Evolutionary conservation across 2,797 vertebrate genomes (phyloP).

Genomic region (Macrochelys suwanniensis): DNA sequence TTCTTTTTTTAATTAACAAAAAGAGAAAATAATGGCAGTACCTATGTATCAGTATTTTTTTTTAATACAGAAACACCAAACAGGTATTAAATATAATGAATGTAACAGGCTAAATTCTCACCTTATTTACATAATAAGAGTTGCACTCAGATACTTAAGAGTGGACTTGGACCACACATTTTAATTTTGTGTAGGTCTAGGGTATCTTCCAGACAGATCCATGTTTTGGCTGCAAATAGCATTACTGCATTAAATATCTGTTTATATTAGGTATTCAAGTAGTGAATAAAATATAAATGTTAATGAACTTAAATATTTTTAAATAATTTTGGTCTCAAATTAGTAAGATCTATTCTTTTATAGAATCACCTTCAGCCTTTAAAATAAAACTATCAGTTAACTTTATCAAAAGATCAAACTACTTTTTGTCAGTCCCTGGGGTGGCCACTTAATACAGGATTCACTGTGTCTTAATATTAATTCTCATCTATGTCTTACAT

Average conservation of each 20-base stretch:
- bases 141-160: not conserved
- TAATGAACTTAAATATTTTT: not conserved
- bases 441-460: not conserved
- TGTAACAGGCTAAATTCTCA: not conserved
- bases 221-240: not conserved
- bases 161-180: not conserved
- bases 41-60: not conserved
- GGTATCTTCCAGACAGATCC: not conserved
- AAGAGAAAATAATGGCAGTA: not conserved
- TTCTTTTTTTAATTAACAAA: not conserved
- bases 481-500: not conserved
- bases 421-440: not conserved
- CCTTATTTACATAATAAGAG: not conserved
- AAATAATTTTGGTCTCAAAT: not conserved
- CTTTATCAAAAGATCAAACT: not conserved
- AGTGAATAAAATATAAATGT: not conserved
- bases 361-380: not conserved
- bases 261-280: not conserved
- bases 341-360: not conserved
- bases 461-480: not conserved
- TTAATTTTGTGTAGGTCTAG: not conserved
- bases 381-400: not conserved
- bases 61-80: conserved; percentile 16
- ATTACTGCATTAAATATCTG: not conserved
- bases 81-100: not conserved